Percentiles rank a stretch among this genome's conserved stretches.
Evolutionary conservation across 1,140 invertebrate species (phyloP).

Genomic region (Mactra quadrangularis): DNA sequence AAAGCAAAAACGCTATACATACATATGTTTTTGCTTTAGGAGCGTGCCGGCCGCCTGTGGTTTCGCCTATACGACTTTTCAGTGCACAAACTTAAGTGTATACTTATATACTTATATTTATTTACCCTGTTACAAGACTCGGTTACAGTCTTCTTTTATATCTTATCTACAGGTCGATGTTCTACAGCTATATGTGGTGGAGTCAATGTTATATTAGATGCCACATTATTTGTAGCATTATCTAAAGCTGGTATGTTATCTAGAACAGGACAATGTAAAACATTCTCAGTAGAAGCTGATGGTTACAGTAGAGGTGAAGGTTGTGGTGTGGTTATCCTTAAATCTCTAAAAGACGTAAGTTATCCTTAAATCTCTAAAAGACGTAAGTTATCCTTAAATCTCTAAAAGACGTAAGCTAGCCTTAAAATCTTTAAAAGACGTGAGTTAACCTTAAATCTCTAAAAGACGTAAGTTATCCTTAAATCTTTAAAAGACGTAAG

Average conservation of each 20-base stretch:
- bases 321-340: conserved; percentile 73
- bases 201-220: conserved; percentile 55
- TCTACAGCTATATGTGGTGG: conserved; percentile 66
- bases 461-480: conserved; percentile 67
- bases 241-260: conserved; percentile 67
- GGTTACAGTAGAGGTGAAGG: conserved; percentile 75
- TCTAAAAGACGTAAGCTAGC: neutral
- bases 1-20: too few species aligned
- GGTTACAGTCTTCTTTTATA: too few species aligned
- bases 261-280: conserved; percentile 68
- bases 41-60: too few species aligned
- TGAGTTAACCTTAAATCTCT: too few species aligned
- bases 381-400: neutral
- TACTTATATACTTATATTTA: too few species aligned
- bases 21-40: too few species aligned
- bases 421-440: too few species aligned
- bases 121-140: too few species aligned
- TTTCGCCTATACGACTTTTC: too few species aligned
- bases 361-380: neutral
- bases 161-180: conserved; percentile 55
- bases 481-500: conserved; percentile 68
- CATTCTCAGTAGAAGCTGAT: conserved; percentile 68
- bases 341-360: conserved; percentile 66
- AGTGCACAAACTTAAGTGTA: too few species aligned
- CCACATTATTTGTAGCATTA: conserved; percentile 47